Conservation (phyloP, 2,797 vertebrate genomes). For the Phaenicophaeus curvirostris region DNA sequence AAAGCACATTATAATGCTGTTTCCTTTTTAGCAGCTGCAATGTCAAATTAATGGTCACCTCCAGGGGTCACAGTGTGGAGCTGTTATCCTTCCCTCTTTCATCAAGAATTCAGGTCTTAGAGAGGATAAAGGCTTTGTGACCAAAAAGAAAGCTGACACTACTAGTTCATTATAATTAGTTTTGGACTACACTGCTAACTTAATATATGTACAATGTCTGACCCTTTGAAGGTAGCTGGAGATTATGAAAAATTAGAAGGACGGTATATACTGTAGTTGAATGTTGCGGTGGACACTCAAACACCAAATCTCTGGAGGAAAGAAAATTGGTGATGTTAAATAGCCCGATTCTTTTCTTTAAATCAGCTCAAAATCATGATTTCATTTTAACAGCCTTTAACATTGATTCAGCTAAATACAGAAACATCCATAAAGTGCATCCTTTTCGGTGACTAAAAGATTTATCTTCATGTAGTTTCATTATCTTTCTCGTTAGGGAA, state of each 20-base stretch:
- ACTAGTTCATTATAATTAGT: constrained; percentile 81
- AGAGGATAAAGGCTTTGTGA: constrained; percentile 76
- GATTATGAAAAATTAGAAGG: constrained; percentile 70
- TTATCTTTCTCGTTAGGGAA: constrained; percentile 59
- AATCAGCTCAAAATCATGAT: constrained; percentile 62
- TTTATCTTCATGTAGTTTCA: constrained; percentile 47
- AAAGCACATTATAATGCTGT: constrained; percentile 63
- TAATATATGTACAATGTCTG: constrained; percentile 67
- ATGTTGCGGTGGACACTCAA: neutral
- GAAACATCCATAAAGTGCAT: constrained; percentile 39
- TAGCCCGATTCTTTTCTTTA: constrained; percentile 50
- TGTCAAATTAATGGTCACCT: constrained; percentile 79
- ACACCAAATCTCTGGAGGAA: constrained; percentile 14
- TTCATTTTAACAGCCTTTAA: constrained; percentile 65
- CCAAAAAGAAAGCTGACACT: constrained; percentile 77
- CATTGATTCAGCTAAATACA: constrained; percentile 55
- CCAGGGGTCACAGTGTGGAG: constrained; percentile 76
- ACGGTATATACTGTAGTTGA: constrained; percentile 20
- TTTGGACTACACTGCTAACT: constrained; percentile 71
- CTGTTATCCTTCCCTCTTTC: constrained; percentile 79
- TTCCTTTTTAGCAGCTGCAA: constrained; percentile 77
- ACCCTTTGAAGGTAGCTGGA: constrained; percentile 63
- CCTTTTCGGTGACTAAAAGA: constrained; percentile 35
- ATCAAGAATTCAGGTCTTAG: constrained; percentile 75
- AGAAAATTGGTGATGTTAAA: constrained; percentile 25